Percentiles rank a stretch among this genome's conserved stretches.
phyloP scores from a whole-genome alignment of 2,797 vertebrate genomes.

The Valencia hispanica region DNA sequence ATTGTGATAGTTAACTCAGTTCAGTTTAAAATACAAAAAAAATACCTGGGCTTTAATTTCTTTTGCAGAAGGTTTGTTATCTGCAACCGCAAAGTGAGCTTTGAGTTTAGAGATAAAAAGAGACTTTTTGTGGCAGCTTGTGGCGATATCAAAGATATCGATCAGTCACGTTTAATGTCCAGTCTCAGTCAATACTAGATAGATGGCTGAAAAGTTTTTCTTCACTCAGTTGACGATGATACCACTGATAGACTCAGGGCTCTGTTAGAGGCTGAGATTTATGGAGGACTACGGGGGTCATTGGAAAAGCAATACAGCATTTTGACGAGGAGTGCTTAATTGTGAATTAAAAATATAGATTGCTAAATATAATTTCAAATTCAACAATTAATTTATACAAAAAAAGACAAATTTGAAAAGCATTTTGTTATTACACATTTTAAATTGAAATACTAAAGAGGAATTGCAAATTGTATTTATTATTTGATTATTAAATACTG shows the following conservation, averaged over 20 bases:
- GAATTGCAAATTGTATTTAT: too few species aligned
- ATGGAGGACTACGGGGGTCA: too few species aligned
- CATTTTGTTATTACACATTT: too few species aligned
- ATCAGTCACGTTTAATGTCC: constrained; percentile 40
- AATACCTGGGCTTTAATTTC: neutral
- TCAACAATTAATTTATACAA: too few species aligned
- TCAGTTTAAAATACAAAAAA: constrained; percentile 5
- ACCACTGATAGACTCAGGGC: constrained; percentile 9
- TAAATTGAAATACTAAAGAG: too few species aligned
- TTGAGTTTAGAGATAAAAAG: constrained; percentile 25
- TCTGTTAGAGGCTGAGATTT: constrained; percentile 10
- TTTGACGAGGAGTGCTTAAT: too few species aligned
- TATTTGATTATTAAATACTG: too few species aligned
- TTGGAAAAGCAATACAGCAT: too few species aligned
- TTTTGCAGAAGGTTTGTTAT: constrained; percentile 13
- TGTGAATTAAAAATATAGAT: too few species aligned
- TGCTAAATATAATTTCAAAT: too few species aligned
- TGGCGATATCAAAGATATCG: constrained; percentile 27
- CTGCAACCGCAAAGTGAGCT: constrained; percentile 1
- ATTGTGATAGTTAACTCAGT: neutral
- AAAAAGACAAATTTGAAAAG: too few species aligned
- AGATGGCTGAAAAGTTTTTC: constrained; percentile 28
- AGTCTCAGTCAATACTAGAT: constrained; percentile 22
- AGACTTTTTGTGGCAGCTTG: constrained; percentile 15
- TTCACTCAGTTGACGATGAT: constrained; percentile 29